A percentile compares a stretch with the other conserved stretches of the same genome.
Evolutionary conservation across 2,113 vertebrate genomes (phyloP).

Genomic region (Leucopternis melanops): DNA sequence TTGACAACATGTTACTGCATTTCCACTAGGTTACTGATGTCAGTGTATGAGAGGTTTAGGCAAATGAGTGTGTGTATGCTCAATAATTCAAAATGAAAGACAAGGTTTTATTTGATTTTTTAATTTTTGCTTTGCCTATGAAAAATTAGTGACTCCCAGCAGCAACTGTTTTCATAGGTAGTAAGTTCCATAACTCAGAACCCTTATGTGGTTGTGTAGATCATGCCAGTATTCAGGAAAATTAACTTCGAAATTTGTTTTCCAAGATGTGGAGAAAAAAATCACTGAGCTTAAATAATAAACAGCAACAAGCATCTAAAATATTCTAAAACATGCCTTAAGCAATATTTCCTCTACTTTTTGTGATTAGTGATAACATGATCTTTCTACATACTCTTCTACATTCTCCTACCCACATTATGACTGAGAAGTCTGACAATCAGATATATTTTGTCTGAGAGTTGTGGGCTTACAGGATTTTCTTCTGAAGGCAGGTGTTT

Average conservation of each 20-base stretch:
- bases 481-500: conserved; percentile 13
- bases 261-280: neutral
- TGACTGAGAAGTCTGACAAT: neutral
- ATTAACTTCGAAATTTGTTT: neutral
- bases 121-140: neutral
- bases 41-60: neutral
- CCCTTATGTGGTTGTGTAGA: neutral
- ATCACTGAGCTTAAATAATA: neutral
- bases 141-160: neutral
- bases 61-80: neutral
- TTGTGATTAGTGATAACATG: neutral
- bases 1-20: neutral
- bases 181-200: neutral
- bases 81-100: neutral
- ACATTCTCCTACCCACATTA: neutral
- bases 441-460: neutral
- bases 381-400: neutral
- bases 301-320: conserved; percentile 46
- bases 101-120: neutral
- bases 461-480: neutral
- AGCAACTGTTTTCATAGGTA: neutral
- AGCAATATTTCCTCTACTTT: neutral
- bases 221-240: neutral
- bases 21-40: neutral
- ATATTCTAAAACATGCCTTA: conserved; percentile 38